These are phyloP conservation scores for Nysson spinosus DNA, from an alignment of 2,888 invertebrate genomes.

Conservation along the genomic window DNA sequence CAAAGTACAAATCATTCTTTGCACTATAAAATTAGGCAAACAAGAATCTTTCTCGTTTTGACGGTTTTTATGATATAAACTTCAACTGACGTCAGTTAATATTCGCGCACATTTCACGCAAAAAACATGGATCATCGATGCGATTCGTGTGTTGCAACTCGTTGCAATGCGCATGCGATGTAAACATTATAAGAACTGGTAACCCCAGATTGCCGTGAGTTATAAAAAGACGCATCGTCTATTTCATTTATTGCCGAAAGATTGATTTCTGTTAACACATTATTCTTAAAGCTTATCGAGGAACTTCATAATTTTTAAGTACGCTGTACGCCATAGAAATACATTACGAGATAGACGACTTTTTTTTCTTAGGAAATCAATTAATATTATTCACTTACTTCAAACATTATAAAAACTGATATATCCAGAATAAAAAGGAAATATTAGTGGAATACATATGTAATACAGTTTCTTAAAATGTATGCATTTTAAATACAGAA, in stretches of 20 bases:
- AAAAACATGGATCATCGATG: constrained; percentile 12
- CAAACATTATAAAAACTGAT: no score
- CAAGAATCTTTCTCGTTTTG: constrained; percentile 14
- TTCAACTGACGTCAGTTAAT: constrained; percentile 21
- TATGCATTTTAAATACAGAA: no score
- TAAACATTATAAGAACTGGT: constrained; percentile 27
- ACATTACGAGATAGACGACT: no score
- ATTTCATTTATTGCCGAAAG: constrained; percentile 12
- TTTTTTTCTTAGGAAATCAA: no score
- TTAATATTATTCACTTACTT: no score
- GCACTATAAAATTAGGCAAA: no score
- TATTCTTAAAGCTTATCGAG: not conserved
- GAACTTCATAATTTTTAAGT: not conserved
- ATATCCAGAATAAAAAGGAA: no score
- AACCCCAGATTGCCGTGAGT: constrained; percentile 1
- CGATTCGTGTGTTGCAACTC: not conserved
- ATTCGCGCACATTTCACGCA: constrained; percentile 8
- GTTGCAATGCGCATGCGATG: not conserved
- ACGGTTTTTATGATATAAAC: constrained; percentile 16
- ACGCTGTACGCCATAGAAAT: no score
- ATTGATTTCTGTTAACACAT: not conserved
- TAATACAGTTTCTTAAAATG: no score
- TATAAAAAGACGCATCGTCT: constrained; percentile 9
- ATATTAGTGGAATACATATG: no score
- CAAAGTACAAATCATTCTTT: no score